Evolutionary conservation across 2,113 vertebrate genomes (phyloP).

Genomic region (Anolis carolinensis): DNA sequence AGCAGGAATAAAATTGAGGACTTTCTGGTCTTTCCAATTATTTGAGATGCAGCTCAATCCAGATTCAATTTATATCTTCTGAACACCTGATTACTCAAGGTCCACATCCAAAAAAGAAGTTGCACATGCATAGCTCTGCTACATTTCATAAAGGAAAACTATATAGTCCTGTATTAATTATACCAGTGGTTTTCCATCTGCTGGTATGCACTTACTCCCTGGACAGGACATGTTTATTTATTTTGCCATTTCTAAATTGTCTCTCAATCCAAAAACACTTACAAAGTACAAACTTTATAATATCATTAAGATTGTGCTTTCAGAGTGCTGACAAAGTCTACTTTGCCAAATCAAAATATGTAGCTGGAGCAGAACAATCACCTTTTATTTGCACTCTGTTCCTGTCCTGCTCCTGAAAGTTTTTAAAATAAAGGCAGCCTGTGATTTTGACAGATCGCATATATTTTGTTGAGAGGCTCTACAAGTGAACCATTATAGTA

Average conservation of each 20-base stretch:
- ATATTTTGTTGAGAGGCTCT: not conserved
- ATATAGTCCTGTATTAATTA: not conserved
- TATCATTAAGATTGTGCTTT: not conserved
- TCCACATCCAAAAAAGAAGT: not conserved
- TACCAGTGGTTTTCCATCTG: not conserved
- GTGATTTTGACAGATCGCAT: not conserved
- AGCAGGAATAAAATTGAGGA: too few species aligned
- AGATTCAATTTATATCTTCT: not conserved
- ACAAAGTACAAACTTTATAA: not conserved
- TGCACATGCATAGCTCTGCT: not conserved
- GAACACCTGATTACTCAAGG: not conserved
- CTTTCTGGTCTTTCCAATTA: too few species aligned
- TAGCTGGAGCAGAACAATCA: constrained; percentile 12
- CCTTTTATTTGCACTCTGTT: not conserved
- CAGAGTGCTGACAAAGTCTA: not conserved
- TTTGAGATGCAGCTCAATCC: not conserved
- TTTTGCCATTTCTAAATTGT: constrained; percentile 1
- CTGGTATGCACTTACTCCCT: not conserved
- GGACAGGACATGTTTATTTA: not conserved
- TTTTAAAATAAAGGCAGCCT: not conserved
- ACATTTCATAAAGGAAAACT: not conserved
- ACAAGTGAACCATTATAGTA: not conserved
- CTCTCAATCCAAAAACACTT: not conserved
- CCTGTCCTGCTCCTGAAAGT: not conserved
- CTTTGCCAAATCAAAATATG: not conserved